Conservation (phyloP, 2,888 invertebrate species). For the Euclidia mi region DNA sequence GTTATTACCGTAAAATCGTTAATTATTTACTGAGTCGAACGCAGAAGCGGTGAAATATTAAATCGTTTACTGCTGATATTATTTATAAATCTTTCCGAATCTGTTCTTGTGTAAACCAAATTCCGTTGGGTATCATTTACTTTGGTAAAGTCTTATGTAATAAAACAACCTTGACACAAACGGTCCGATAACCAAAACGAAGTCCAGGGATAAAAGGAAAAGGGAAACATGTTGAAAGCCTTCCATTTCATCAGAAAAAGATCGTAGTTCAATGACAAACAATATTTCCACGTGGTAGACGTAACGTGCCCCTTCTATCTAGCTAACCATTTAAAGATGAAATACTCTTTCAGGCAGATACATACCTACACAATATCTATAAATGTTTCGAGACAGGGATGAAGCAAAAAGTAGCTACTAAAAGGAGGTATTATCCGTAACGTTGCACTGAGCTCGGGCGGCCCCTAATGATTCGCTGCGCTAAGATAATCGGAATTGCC, state of each 20-base stretch:
- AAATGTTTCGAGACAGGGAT: constrained; percentile 25
- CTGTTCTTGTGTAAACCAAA: constrained; percentile 1
- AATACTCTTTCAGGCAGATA: constrained; percentile 30
- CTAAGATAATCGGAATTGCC: constrained; percentile 65
- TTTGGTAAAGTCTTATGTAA: constrained; percentile 26
- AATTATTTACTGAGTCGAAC: constrained; percentile 24
- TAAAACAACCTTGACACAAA: constrained; percentile 24
- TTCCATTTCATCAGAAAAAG: constrained; percentile 42
- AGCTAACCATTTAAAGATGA: constrained; percentile 32
- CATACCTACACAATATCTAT: constrained; percentile 32
- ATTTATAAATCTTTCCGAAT: neutral
- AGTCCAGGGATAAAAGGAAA: constrained; percentile 28
- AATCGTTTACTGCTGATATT: too few species aligned
- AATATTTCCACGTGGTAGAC: constrained; percentile 38
- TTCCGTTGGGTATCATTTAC: constrained; percentile 11
- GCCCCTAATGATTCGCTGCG: constrained; percentile 73
- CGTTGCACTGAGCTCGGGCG: constrained; percentile 57
- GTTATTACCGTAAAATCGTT: constrained; percentile 12
- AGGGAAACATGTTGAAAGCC: constrained; percentile 35
- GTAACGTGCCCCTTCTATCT: constrained; percentile 27
- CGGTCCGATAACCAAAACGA: constrained; percentile 31
- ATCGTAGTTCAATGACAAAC: constrained; percentile 44
- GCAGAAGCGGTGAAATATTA: constrained; percentile 3
- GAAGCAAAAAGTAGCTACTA: constrained; percentile 50
- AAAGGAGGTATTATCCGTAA: constrained; percentile 66